Percentiles rank a stretch among this genome's conserved stretches.
phyloP scores from a whole-genome alignment of 1,140 invertebrate genomes.

The Ditylenchus dipsaci region DNA sequence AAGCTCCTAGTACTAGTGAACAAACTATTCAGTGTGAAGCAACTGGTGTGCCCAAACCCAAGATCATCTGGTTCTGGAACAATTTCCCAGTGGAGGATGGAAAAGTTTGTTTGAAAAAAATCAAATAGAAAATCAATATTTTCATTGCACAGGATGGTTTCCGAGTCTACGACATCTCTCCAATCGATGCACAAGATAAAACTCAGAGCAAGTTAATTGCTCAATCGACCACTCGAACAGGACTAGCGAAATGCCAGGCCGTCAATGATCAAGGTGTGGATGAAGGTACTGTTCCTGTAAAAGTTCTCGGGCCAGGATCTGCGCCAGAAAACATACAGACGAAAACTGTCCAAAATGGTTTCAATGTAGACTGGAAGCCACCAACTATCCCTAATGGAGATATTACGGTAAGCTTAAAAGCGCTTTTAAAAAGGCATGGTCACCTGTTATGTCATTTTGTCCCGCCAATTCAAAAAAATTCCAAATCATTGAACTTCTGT shows the following conservation, averaged over 20 bases:
- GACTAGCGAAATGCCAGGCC: conserved; percentile 49
- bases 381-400: conserved; percentile 51
- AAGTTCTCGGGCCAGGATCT: conserved; percentile 51
- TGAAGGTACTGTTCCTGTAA: conserved; percentile 48
- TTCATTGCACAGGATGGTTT: conserved; percentile 42
- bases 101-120: conserved; percentile 28
- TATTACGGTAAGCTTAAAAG: conserved; percentile 37
- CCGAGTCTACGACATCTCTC: conserved; percentile 52
- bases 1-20: conserved; percentile 47
- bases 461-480: too few species aligned
- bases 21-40: conserved; percentile 51
- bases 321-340: conserved; percentile 46
- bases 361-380: conserved; percentile 50
- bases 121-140: neutral
- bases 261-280: conserved; percentile 49
- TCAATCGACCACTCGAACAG: conserved; percentile 49
- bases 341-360: conserved; percentile 46
- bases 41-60: conserved; percentile 53
- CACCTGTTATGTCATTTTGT: too few species aligned
- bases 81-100: conserved; percentile 49
- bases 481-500: too few species aligned
- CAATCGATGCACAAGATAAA: conserved; percentile 44
- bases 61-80: conserved; percentile 57
- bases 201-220: conserved; percentile 51
- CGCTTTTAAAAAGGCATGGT: neutral